phyloP scores from a whole-genome alignment of 2,113 vertebrate species.

The Pavo muticus region DNA sequence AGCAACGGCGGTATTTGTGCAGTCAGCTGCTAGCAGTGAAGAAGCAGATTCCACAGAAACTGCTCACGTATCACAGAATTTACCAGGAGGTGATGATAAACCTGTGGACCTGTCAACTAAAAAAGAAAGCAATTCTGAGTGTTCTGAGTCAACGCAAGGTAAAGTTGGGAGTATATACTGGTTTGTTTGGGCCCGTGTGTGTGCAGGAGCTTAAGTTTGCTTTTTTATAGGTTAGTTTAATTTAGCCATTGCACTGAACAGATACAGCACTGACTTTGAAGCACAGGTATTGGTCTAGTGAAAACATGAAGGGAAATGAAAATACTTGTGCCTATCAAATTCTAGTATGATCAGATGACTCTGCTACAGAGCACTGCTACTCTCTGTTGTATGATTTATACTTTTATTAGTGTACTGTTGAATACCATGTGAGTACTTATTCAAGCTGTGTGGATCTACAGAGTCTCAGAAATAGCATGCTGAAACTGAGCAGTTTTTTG shows the following conservation, averaged over 20 bases:
- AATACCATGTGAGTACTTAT: background rate
- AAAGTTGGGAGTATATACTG: background rate
- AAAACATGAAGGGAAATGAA: background rate
- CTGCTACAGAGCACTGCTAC: background rate
- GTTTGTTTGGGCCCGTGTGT: background rate
- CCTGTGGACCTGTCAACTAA: slow-evolving; percentile 92
- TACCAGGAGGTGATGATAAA: slow-evolving; percentile 52
- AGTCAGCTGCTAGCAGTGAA: slow-evolving; percentile 27
- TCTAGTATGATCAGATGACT: background rate
- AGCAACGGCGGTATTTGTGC: background rate
- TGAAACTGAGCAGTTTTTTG: background rate
- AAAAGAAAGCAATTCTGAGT: slow-evolving; percentile 70
- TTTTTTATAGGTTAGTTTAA: background rate
- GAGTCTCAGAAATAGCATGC: background rate
- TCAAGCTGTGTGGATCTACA: background rate
- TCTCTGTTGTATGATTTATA: background rate
- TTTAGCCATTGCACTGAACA: background rate
- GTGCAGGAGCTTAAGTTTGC: background rate
- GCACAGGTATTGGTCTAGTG: background rate
- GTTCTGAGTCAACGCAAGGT: slow-evolving; percentile 75
- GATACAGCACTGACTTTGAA: background rate
- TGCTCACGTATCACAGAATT: background rate
- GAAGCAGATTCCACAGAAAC: slow-evolving; percentile 56
- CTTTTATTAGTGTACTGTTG: background rate
- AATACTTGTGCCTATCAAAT: background rate